phyloP scores from a whole-genome alignment of 2,797 vertebrate species.

The Hyperoplus lanceolatus region DNA sequence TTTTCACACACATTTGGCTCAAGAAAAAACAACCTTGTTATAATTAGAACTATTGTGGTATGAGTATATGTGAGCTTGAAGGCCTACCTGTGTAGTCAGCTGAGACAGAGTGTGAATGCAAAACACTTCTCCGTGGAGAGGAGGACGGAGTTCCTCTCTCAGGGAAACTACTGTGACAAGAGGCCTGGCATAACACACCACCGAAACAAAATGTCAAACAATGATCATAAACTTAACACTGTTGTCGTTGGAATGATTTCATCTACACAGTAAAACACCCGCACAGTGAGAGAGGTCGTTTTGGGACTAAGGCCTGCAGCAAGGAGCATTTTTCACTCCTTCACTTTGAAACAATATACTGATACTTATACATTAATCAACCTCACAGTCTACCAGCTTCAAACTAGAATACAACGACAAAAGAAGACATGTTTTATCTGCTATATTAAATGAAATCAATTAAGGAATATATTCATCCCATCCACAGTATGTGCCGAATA shows the following conservation, averaged over 20 bases:
- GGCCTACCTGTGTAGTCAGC: constrained; percentile 62
- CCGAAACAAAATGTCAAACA: background rate
- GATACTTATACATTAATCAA: background rate
- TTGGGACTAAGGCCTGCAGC: background rate
- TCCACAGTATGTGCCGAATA: constrained; percentile 3
- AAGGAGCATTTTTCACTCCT: background rate
- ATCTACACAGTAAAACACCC: background rate
- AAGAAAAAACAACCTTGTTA: background rate
- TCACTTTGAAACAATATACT: constrained; percentile 3
- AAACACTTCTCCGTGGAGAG: constrained; percentile 26
- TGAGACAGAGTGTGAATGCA: constrained; percentile 37
- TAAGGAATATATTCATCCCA: constrained; percentile 19
- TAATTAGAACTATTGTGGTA: background rate
- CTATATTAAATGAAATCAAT: constrained; percentile 15
- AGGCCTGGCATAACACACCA: constrained; percentile 65
- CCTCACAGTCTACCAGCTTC: background rate
- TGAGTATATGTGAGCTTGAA: background rate
- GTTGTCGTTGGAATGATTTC: background rate
- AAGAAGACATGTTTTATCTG: background rate
- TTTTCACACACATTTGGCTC: background rate
- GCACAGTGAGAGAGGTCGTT: background rate
- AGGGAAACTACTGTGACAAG: constrained; percentile 60
- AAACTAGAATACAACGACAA: constrained; percentile 3
- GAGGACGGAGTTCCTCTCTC: constrained; percentile 53
- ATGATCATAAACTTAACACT: background rate